Evolutionary conservation across 2,797 vertebrate species (phyloP).

Genomic region (Chiloscyllium punctatum): DNA sequence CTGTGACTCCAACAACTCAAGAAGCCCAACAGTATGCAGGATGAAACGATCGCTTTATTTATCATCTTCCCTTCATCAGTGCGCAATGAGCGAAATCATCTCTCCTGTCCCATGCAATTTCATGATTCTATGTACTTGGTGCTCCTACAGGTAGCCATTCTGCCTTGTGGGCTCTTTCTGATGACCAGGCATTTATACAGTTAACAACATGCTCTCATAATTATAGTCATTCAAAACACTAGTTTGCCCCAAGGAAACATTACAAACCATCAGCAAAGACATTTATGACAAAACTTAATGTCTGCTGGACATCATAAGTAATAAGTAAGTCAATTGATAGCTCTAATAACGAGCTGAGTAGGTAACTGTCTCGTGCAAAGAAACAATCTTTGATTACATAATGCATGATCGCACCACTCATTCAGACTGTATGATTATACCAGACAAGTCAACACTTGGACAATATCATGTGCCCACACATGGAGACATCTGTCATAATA

Average conservation of each 20-base stretch:
- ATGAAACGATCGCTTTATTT: no score
- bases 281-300: background rate
- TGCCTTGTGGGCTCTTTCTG: background rate
- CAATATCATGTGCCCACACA: background rate
- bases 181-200: background rate
- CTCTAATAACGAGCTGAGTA: background rate
- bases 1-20: no score
- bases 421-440: background rate
- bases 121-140: background rate
- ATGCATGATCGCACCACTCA: background rate
- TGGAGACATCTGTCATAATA: constrained; percentile 13
- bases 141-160: background rate
- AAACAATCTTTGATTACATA: background rate
- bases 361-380: background rate
- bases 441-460: background rate
- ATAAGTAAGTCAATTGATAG: constrained; percentile 18
- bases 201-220: background rate
- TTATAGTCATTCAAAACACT: background rate
- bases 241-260: background rate
- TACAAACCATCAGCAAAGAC: background rate
- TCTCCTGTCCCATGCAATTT: background rate
- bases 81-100: background rate
- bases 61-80: background rate
- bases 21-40: no score
- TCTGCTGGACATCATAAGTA: background rate